Evolutionary conservation across 2,888 invertebrate genomes (phyloP).

Genomic region (Drosophila prolongata): DNA sequence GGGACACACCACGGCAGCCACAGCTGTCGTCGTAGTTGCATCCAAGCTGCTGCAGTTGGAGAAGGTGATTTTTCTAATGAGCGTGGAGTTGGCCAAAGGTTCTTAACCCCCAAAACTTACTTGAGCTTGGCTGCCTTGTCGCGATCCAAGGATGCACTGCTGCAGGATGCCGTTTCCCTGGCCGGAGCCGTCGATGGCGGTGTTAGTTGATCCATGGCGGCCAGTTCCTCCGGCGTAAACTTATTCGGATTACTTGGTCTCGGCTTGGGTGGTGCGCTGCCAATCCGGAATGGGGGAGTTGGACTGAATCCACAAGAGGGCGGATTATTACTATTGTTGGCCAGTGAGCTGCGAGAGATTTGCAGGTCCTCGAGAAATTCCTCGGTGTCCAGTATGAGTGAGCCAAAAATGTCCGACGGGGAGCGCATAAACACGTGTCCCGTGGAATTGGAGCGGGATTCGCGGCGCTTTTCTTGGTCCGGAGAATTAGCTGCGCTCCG

Average conservation of each 20-base stretch:
- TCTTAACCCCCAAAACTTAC: conserved; percentile 50
- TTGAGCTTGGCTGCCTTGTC: conserved; percentile 63
- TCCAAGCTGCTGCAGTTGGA: conserved; percentile 73
- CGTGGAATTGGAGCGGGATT: conserved; percentile 90
- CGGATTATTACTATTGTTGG: conserved; percentile 55
- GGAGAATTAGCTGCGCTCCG: conserved; percentile 92
- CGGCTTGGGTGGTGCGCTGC: conserved; percentile 85
- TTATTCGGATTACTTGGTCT: conserved; percentile 81
- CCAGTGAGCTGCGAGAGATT: conserved; percentile 79
- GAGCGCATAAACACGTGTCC: conserved; percentile 86
- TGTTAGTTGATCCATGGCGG: conserved; percentile 80
- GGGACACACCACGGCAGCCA: conserved; percentile 46
- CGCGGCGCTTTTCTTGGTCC: conserved; percentile 85
- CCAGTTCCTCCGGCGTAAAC: conserved; percentile 83
- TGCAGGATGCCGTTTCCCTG: conserved; percentile 68
- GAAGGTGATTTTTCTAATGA: conserved; percentile 79
- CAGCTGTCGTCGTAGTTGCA: conserved; percentile 23
- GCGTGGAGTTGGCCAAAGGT: conserved; percentile 19
- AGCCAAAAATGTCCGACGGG: conserved; percentile 87
- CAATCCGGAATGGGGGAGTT: conserved; percentile 86
- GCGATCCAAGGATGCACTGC: conserved; percentile 70
- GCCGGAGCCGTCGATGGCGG: conserved; percentile 85
- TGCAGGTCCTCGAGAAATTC: conserved; percentile 85
- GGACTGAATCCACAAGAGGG: conserved; percentile 85
- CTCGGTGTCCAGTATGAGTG: conserved; percentile 86